Percentiles rank a stretch among this genome's conserved stretches.
Evolutionary conservation across 2,888 invertebrate genomes (phyloP).

Genomic region (Spilarctia lutea): DNA sequence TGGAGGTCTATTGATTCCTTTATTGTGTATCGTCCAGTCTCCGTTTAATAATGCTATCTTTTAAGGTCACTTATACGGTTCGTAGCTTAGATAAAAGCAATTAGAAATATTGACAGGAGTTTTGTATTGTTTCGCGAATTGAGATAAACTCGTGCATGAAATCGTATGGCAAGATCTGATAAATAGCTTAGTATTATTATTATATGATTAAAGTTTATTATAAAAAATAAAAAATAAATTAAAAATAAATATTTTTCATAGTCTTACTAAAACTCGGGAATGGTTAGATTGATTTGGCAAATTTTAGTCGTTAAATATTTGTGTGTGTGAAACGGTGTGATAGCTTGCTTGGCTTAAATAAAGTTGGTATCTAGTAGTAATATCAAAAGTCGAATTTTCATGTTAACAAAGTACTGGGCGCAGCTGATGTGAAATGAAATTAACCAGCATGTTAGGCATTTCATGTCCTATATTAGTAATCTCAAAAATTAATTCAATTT

Average conservation of each 20-base stretch:
- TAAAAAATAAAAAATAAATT: not conserved
- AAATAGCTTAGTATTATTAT: not conserved
- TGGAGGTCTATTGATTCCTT: conserved; percentile 45
- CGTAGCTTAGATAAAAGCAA: conserved; percentile 13
- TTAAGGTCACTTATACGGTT: conserved; percentile 4
- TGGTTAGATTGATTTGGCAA: too few relatives aligned
- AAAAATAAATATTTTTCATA: too few relatives aligned
- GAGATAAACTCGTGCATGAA: not conserved
- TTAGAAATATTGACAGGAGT: conserved; percentile 3
- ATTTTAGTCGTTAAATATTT: too few relatives aligned
- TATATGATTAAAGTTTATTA: too few relatives aligned
- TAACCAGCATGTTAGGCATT: not conserved
- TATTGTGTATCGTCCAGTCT: conserved; percentile 11
- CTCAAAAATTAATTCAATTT: not conserved
- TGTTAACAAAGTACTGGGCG: too few relatives aligned
- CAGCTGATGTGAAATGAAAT: too few relatives aligned
- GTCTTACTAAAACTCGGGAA: too few relatives aligned
- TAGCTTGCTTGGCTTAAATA: too few relatives aligned
- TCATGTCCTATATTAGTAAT: not conserved
- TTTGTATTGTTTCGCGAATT: conserved; percentile 16
- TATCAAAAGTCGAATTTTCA: too few relatives aligned
- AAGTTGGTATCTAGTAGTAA: too few relatives aligned
- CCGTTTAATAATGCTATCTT: conserved; percentile 10
- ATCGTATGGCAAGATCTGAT: not conserved
- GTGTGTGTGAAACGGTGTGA: too few relatives aligned